Percentiles rank a stretch among this genome's conserved stretches.
Conservation (phyloP, 2,113 vertebrate genomes). For the Tenrec ecaudatus region DNA sequence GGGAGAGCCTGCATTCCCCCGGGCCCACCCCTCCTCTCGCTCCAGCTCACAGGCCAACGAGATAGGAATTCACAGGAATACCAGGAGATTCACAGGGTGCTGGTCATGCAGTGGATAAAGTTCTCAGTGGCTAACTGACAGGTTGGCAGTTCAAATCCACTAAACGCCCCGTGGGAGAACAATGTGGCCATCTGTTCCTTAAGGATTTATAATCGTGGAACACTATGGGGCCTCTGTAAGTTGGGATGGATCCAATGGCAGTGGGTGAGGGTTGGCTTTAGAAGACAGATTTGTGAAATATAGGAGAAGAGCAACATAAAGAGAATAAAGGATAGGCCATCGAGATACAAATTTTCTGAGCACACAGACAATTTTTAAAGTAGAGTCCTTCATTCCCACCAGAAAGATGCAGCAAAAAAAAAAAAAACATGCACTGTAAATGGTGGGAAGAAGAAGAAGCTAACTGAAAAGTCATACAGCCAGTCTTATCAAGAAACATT, state of each 20-base stretch:
- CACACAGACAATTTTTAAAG: not conserved
- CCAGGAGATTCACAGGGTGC: not conserved
- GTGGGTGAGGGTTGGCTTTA: too few species aligned
- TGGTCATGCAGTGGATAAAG: too few species aligned
- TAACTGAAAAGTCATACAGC: slow-evolving; percentile 39
- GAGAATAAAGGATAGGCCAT: not conserved
- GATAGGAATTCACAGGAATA: not conserved
- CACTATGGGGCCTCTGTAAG: too few species aligned
- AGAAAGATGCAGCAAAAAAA: too few species aligned
- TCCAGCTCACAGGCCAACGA: not conserved
- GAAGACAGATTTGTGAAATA: not conserved
- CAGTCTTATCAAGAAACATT: not conserved
- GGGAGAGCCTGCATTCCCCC: not conserved
- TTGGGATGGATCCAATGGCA: too few species aligned
- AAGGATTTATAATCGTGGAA: too few species aligned
- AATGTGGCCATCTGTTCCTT: too few species aligned
- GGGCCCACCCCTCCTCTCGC: not conserved
- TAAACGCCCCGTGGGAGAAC: too few species aligned
- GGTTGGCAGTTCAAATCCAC: too few species aligned
- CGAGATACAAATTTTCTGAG: not conserved
- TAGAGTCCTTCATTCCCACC: not conserved
- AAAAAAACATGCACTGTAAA: not conserved
- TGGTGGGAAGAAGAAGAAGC: slow-evolving; percentile 7
- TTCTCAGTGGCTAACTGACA: too few species aligned
- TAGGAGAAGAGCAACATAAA: not conserved